Evolutionary conservation across 2,888 invertebrate genomes (phyloP), one percentile per base, ranked within the genome.

Genomic region (Hanleya hanleyi): DNA sequence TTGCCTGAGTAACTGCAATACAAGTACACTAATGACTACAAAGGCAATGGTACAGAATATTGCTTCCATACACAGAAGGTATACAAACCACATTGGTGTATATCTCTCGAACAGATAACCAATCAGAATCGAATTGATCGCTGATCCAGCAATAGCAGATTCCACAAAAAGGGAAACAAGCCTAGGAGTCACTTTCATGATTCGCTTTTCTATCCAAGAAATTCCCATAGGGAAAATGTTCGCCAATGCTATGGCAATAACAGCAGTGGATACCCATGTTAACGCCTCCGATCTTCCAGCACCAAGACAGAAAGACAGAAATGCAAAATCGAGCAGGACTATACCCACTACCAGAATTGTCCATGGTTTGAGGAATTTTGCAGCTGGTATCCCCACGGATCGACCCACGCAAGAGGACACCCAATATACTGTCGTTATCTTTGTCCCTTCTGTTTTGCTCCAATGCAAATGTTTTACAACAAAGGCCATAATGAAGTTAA

Each of bases 191-290:
- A 91, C 85, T 7, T 85, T 82, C 29, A 91, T 82, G 7, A 84
- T 67, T 72, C 90, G 88, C 26, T 84, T 81, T 70, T 91, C 90
- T 6, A 89, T 84, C 91, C 91, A 91, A 15, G 88, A 83, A 47
- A 91, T 85, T n/a, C 88, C 87, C 0, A 90, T 86, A 7, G 91
- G 91, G 73, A 91, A 91, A n/a, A 91, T 87, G 1, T 90, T 88
- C 0, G 91, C 90, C 79, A 91, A 83, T 1, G 91, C 90, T 29
- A 89, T 77, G 1, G 91, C 91, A 2, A 89, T 77, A 5, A 88
- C 47, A 1, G 84, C 85, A 7, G 88, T 82, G 61, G 88, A 88
- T 3, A 88, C 67, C 90, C 90, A 91, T 36, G 90, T 62, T 22
- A 84, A 76, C 15, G 77, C 76, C 67, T 84, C 84, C 7, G 73